These are phyloP conservation scores for Holacanthella duospinosa DNA, from an alignment of 2,888 invertebrate genomes.

Conservation along the genomic window DNA sequence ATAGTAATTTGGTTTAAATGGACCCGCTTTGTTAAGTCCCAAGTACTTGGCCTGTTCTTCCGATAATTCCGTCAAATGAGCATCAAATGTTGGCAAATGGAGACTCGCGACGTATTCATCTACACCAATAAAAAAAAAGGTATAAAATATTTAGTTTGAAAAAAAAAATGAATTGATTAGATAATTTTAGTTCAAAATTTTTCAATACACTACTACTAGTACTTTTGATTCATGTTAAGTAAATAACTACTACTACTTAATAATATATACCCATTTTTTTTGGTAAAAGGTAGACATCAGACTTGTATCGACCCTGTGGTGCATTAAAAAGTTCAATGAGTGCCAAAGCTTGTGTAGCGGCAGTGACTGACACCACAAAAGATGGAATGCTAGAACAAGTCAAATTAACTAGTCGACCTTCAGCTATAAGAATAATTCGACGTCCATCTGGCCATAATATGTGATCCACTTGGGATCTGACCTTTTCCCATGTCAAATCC, in stretches of 20 bases:
- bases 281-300: constrained; percentile 92
- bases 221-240: no score
- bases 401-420: constrained; percentile 88
- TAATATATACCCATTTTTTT: constrained; percentile 82
- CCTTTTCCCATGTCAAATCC: constrained; percentile 93
- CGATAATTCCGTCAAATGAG: constrained; percentile 85
- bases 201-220: neutral
- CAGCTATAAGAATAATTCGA: constrained; percentile 81
- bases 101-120: constrained; percentile 97
- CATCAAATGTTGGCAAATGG: constrained; percentile 93
- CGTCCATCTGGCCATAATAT: constrained; percentile 97
- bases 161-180: neutral
- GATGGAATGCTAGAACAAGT: constrained; percentile 96
- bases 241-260: neutral
- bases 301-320: constrained; percentile 84
- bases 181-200: neutral
- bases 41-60: constrained; percentile 97
- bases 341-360: constrained; percentile 82
- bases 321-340: constrained; percentile 95
- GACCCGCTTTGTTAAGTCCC: constrained; percentile 93
- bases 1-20: constrained; percentile 97
- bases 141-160: neutral
- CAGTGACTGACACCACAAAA: constrained; percentile 94
- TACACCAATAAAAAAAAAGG: constrained; percentile 41
- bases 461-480: constrained; percentile 94